These are phyloP conservation scores for Mylabris phalerata DNA, from an alignment of 1,140 invertebrate genomes.

Conservation along the genomic window DNA sequence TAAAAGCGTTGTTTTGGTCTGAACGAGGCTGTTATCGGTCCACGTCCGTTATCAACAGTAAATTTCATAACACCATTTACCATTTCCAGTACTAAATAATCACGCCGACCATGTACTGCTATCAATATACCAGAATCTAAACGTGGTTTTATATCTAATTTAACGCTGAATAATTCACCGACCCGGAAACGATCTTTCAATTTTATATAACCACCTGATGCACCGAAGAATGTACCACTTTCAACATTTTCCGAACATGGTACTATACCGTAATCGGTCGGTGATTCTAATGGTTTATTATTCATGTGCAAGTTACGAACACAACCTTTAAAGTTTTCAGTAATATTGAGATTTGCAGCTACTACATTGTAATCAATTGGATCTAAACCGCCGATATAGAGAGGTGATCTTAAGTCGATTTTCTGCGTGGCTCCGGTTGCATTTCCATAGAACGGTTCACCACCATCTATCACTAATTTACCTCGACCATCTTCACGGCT, in stretches of 20 bases:
- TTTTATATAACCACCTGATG: constrained; percentile 45
- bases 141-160: constrained; percentile 83
- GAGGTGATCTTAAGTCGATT: constrained; percentile 61
- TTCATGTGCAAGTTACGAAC: constrained; percentile 73
- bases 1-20: constrained; percentile 65
- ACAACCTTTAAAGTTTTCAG: constrained; percentile 74
- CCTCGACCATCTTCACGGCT: constrained; percentile 52
- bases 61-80: constrained; percentile 76
- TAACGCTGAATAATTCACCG: constrained; percentile 69
- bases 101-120: constrained; percentile 69
- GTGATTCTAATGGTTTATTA: constrained; percentile 56
- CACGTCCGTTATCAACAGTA: constrained; percentile 77
- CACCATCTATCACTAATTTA: constrained; percentile 62
- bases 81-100: constrained; percentile 83
- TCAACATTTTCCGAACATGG: constrained; percentile 79
- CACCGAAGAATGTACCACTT: constrained; percentile 82
- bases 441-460: constrained; percentile 47
- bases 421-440: constrained; percentile 48
- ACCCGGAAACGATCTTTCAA: constrained; percentile 47
- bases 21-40: constrained; percentile 68
- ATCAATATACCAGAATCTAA: constrained; percentile 74
- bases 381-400: constrained; percentile 68
- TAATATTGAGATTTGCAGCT: constrained; percentile 9
- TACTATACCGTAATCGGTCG: constrained; percentile 53
- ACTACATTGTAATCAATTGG: constrained; percentile 25